Percentiles rank a stretch among this genome's conserved stretches.
Evolutionary conservation across 2,888 invertebrate species (phyloP).

Genomic region (Allolobophora icterica): DNA sequence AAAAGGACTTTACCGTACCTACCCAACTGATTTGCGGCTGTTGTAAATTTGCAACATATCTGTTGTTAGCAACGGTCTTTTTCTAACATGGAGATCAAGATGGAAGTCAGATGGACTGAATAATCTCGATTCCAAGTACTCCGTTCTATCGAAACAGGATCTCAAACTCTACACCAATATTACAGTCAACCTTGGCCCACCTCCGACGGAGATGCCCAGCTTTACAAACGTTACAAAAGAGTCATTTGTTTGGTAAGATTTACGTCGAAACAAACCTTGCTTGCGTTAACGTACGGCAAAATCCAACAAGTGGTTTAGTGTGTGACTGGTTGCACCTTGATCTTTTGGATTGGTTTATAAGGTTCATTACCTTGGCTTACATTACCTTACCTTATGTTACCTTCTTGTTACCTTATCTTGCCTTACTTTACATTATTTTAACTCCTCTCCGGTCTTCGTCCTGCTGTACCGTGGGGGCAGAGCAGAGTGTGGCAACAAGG

Average conservation of each 20-base stretch:
- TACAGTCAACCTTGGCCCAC: slow-evolving; percentile 67
- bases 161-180: slow-evolving; percentile 66
- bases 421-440: too few species aligned
- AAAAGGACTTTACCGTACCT: too few species aligned
- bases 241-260: slow-evolving; percentile 52
- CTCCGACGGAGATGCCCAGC: slow-evolving; percentile 49
- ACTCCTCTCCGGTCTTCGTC: not conserved
- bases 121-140: slow-evolving; percentile 63
- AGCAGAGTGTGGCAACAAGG: not conserved
- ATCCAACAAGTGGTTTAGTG: not conserved
- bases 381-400: too few species aligned
- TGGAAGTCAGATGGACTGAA: slow-evolving; percentile 67
- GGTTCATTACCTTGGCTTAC: not conserved
- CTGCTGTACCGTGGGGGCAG: not conserved
- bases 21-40: not conserved
- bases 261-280: not conserved
- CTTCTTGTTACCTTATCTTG: too few species aligned
- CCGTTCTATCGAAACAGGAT: slow-evolving; percentile 56
- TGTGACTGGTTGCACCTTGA: not conserved
- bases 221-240: slow-evolving; percentile 49
- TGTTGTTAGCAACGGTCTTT: slow-evolving; percentile 53
- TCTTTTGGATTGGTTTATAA: not conserved
- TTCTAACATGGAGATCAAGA: slow-evolving; percentile 56
- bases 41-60: not conserved
- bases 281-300: not conserved